Percentiles rank a stretch among this genome's conserved stretches.
Evolutionary conservation across 2,888 invertebrate genomes (phyloP).

Genomic region (Melieria picta): DNA sequence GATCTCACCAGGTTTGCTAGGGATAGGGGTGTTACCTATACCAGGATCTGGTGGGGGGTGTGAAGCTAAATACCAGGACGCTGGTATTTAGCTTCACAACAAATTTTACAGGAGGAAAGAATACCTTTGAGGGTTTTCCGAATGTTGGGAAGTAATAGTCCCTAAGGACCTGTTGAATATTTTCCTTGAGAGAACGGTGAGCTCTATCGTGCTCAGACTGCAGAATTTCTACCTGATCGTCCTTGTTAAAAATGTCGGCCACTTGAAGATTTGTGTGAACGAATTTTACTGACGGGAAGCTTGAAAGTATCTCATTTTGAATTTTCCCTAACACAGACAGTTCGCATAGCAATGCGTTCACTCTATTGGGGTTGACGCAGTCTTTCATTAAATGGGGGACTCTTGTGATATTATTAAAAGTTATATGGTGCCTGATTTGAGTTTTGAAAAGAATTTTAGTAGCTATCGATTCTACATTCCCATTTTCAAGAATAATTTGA

Average conservation of each 20-base stretch:
- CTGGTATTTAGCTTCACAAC: slow-evolving; percentile 23
- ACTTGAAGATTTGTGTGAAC: background rate
- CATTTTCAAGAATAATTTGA: slow-evolving; percentile 20
- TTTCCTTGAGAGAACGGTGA: slow-evolving; percentile 31
- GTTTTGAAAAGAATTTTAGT: background rate
- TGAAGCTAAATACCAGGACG: too few species aligned
- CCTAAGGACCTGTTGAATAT: slow-evolving; percentile 19
- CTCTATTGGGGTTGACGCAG: background rate
- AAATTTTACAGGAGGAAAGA: slow-evolving; percentile 24
- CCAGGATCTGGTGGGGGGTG: slow-evolving; percentile 15
- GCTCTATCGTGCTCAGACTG: slow-evolving; percentile 25
- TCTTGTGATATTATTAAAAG: background rate
- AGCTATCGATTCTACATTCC: background rate
- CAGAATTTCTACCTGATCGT: slow-evolving; percentile 23
- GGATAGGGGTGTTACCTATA: slow-evolving; percentile 20
- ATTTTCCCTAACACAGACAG: background rate
- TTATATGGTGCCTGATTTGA: slow-evolving; percentile 1
- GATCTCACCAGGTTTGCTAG: slow-evolving; percentile 22
- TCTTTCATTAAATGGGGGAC: background rate
- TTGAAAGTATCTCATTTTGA: background rate
- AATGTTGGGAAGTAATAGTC: slow-evolving; percentile 29
- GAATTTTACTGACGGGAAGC: background rate
- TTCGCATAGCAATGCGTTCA: background rate
- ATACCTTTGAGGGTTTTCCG: slow-evolving; percentile 13
- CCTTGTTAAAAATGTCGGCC: background rate